A percentile compares a stretch with the other conserved stretches of the same genome.
These are phyloP conservation scores for Conistra vaccinii DNA, from an alignment of 2,888 invertebrate genomes.

Conservation along the genomic window DNA sequence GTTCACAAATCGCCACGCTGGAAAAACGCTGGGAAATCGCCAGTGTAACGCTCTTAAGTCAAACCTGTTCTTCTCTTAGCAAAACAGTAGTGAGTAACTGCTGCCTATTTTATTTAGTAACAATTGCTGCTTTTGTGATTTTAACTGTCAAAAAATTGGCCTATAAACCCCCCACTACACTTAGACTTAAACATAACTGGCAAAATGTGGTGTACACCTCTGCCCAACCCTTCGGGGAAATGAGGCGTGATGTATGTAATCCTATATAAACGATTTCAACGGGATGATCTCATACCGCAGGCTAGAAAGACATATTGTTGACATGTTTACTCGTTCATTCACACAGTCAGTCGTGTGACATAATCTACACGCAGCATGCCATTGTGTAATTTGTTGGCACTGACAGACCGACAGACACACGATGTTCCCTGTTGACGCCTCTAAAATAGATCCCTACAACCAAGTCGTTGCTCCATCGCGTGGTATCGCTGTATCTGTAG, in stretches of 20 bases:
- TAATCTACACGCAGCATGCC: conserved; percentile 22
- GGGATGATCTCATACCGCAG: neutral
- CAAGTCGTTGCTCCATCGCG: conserved; percentile 43
- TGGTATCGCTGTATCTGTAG: conserved; percentile 22
- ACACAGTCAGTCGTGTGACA: conserved; percentile 13
- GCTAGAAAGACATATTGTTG: neutral
- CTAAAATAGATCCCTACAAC: conserved; percentile 51
- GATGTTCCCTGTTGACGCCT: conserved; percentile 43
- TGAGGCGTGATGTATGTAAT: too few relatives aligned
- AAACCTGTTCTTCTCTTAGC: conserved; percentile 14
- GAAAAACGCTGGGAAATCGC: too few relatives aligned
- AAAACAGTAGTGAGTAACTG: neutral
- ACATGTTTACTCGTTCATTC: conserved; percentile 41
- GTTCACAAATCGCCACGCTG: too few relatives aligned
- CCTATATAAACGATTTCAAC: too few relatives aligned
- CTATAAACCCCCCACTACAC: neutral
- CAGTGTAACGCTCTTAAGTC: neutral
- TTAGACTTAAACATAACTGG: too few relatives aligned
- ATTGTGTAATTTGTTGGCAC: conserved; percentile 57
- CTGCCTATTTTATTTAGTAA: too few relatives aligned
- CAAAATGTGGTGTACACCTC: too few relatives aligned
- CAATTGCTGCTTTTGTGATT: too few relatives aligned
- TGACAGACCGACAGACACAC: conserved; percentile 33
- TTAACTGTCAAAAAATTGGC: neutral
- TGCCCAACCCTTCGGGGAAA: too few relatives aligned